These are phyloP conservation scores for Melanostigma gelatinosum DNA, from an alignment of 2,113 vertebrate genomes.

Conservation along the genomic window DNA sequence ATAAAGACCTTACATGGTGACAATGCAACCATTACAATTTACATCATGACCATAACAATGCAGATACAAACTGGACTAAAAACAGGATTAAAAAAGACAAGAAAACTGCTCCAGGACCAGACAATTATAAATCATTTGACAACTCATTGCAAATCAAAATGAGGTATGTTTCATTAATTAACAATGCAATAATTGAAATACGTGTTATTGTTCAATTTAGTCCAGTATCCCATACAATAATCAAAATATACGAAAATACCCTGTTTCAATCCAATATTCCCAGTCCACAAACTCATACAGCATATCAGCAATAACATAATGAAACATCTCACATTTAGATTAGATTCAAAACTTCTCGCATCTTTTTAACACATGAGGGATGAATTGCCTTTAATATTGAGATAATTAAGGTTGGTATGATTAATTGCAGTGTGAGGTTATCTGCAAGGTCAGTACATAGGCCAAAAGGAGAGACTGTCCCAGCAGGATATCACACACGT, in stretches of 20 bases:
- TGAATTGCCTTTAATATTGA: conserved; percentile 68
- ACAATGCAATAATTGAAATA: background rate
- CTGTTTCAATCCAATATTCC: background rate
- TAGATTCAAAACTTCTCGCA: background rate
- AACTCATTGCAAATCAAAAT: background rate
- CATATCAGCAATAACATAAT: background rate
- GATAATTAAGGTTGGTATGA: conserved; percentile 77
- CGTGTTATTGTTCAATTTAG: background rate
- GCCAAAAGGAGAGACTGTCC: conserved; percentile 66
- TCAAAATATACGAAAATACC: background rate
- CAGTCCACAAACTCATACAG: background rate
- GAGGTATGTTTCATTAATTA: background rate
- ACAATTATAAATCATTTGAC: background rate
- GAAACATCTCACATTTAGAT: background rate
- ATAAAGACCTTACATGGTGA: background rate
- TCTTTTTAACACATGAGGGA: conserved; percentile 31
- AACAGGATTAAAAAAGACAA: background rate
- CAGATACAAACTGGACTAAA: background rate
- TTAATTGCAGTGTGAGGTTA: conserved; percentile 75
- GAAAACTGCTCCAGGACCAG: background rate
- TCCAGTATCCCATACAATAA: background rate
- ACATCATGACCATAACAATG: background rate
- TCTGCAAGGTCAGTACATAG: conserved; percentile 69
- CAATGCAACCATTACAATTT: background rate
- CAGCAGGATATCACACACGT: conserved; percentile 64